Conservation (phyloP, 2,113 vertebrate species). For the Salvelinus sp. region DNA sequence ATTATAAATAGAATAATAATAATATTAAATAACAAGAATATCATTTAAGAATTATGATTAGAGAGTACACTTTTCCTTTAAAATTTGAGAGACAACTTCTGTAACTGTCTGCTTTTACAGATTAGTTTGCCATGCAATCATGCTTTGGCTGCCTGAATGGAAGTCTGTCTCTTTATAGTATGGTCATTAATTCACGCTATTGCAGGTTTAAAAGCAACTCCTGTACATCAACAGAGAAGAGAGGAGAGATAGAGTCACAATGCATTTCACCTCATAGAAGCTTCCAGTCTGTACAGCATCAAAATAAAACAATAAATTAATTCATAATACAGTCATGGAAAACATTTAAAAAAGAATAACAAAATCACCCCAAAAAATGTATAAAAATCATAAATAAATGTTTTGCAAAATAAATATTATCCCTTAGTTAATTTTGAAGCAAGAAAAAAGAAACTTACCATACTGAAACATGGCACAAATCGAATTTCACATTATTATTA, state of each 20-base stretch:
- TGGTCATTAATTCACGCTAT: slow-evolving; percentile 69
- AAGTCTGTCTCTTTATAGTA: slow-evolving; percentile 70
- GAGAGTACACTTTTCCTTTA: slow-evolving; percentile 69
- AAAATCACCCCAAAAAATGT: slow-evolving; percentile 18
- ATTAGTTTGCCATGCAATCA: slow-evolving; percentile 79
- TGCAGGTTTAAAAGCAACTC: slow-evolving; percentile 71
- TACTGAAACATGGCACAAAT: slow-evolving; percentile 78
- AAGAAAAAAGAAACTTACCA: slow-evolving; percentile 61
- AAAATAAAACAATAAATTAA: slow-evolving; percentile 39
- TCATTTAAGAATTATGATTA: slow-evolving; percentile 65
- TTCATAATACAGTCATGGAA: slow-evolving; percentile 50
- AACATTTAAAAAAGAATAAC: slow-evolving; percentile 17
- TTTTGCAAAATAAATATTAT: slow-evolving; percentile 75
- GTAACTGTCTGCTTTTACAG: slow-evolving; percentile 64
- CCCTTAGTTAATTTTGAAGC: slow-evolving; percentile 67
- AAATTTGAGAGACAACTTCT: slow-evolving; percentile 64
- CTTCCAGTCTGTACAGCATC: slow-evolving; percentile 40
- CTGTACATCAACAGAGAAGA: slow-evolving; percentile 73
- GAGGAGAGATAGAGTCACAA: slow-evolving; percentile 16
- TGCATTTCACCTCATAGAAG: slow-evolving; percentile 51
- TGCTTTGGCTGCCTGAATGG: slow-evolving; percentile 75
- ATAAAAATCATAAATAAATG: slow-evolving; percentile 59
- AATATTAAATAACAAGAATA: slow-evolving; percentile 72
- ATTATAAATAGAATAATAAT: slow-evolving; percentile 72
- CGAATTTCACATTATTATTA: slow-evolving; percentile 70